phyloP scores from a whole-genome alignment of 2,888 invertebrate genomes.

The Automeris io region DNA sequence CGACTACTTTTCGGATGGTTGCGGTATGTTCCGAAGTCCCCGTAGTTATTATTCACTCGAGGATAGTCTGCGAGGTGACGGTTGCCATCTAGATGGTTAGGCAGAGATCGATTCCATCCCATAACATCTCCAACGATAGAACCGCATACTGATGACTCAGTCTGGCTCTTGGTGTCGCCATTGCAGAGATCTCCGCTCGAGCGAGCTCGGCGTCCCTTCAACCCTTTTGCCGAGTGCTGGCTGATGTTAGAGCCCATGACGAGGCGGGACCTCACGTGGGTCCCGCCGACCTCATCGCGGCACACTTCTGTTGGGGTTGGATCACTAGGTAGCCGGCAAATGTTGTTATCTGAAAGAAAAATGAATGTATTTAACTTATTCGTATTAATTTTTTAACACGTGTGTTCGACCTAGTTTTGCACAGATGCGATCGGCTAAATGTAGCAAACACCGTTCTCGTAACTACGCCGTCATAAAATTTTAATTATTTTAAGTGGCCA shows the following conservation, averaged over 20 bases:
- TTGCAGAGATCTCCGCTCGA: constrained; percentile 87
- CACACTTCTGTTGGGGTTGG: constrained; percentile 35
- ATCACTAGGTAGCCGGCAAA: constrained; percentile 28
- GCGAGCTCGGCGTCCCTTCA: constrained; percentile 83
- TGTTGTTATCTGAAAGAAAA: constrained; percentile 38
- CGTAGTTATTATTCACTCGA: constrained; percentile 76
- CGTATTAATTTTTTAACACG: no score
- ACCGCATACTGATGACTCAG: constrained; percentile 69
- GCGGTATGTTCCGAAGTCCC: constrained; percentile 62
- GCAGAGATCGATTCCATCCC: constrained; percentile 79
- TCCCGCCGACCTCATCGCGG: constrained; percentile 62
- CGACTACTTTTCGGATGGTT: constrained; percentile 65
- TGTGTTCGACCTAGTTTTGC: no score
- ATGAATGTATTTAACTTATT: no score
- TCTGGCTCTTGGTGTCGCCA: constrained; percentile 70
- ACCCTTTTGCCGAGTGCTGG: constrained; percentile 84
- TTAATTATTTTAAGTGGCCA: no score
- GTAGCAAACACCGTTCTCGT: no score
- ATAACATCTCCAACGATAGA: constrained; percentile 71
- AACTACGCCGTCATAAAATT: no score
- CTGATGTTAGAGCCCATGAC: constrained; percentile 88
- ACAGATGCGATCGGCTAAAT: no score
- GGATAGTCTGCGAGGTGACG: constrained; percentile 75
- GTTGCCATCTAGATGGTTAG: constrained; percentile 82
- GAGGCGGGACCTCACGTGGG: constrained; percentile 68